These are phyloP conservation scores for Ypsolopha scabrella DNA, from an alignment of 2,888 invertebrate genomes.

Conservation along the genomic window DNA sequence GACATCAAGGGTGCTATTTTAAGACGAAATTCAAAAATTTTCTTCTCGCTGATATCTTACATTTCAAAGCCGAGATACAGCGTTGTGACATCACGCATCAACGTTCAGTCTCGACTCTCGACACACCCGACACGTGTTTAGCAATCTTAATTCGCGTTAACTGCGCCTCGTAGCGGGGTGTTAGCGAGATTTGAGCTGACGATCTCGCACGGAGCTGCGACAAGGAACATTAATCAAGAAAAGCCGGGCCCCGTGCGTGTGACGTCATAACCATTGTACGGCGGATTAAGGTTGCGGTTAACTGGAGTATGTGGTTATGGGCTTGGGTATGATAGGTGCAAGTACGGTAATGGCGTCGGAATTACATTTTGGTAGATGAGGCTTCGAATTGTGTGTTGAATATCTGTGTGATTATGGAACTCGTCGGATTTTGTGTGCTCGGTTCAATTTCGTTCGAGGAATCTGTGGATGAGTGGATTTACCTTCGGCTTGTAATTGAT, in stretches of 20 bases:
- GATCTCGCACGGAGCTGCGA: not conserved
- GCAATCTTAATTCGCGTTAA: conserved; percentile 32
- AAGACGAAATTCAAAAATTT: too few species aligned
- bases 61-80: too few species aligned
- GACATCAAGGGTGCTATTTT: too few species aligned
- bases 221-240: not conserved
- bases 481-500: not conserved
- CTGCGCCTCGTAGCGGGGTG: conserved; percentile 11
- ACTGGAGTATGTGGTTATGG: not conserved
- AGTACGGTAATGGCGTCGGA: too few species aligned
- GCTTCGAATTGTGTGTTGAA: too few species aligned
- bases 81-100: too few species aligned
- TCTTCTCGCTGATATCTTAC: too few species aligned
- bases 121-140: conserved; percentile 32
- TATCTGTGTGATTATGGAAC: too few species aligned
- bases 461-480: not conserved
- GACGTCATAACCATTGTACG: not conserved
- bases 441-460: too few species aligned
- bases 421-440: too few species aligned
- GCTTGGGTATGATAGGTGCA: too few species aligned
- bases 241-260: not conserved
- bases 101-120: not conserved
- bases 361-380: too few species aligned
- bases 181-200: not conserved
- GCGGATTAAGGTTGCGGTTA: not conserved